These are phyloP conservation scores for Lasius platythorax DNA, from an alignment of 2,888 invertebrate species.

Conservation along the genomic window DNA sequence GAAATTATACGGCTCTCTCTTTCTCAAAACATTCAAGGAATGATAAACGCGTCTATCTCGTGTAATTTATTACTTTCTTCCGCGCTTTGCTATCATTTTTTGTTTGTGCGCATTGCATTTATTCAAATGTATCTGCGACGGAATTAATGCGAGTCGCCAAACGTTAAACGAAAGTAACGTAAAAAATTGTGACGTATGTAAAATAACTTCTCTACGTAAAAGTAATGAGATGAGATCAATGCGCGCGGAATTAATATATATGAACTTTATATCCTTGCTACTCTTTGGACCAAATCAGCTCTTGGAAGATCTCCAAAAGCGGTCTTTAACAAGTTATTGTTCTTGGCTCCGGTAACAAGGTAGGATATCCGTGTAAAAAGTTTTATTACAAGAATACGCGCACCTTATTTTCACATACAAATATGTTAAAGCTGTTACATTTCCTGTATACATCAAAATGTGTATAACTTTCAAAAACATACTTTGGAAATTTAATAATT, in stretches of 20 bases:
- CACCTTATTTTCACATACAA: not conserved
- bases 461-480: not conserved
- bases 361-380: not conserved
- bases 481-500: not conserved
- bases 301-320: conserved; percentile 41
- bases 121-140: conserved; percentile 13
- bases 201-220: not conserved
- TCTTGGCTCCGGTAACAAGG: conserved; percentile 23
- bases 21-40: conserved; percentile 4
- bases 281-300: conserved; percentile 6
- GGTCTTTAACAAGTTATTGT: conserved; percentile 44
- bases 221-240: conserved; percentile 19
- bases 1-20: not conserved
- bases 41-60: conserved; percentile 19
- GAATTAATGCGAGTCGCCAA: conserved; percentile 35
- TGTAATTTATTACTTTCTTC: conserved; percentile 36
- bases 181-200: not conserved
- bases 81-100: conserved; percentile 30
- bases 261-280: not conserved
- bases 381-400: not conserved
- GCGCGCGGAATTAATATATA: conserved; percentile 5
- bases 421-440: conserved; percentile 7
- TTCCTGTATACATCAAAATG: not conserved
- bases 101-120: conserved; percentile 22
- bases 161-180: not conserved